A percentile compares a stretch with the other conserved stretches of the same genome.
Conservation (phyloP, 2,888 invertebrate genomes). For the Scotopteryx bipunctaria region DNA sequence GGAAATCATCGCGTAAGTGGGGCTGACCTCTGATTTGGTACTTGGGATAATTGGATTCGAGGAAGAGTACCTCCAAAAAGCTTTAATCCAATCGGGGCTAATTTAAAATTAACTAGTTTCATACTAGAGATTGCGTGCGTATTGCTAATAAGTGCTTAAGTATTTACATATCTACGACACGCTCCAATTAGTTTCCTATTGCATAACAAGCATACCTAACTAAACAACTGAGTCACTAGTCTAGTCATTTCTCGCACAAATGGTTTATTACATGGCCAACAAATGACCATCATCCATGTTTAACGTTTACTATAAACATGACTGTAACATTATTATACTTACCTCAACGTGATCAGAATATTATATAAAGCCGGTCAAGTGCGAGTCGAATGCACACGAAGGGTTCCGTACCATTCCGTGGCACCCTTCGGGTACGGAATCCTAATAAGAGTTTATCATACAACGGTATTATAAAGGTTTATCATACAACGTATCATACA, state of each 20-base stretch:
- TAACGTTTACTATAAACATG: background rate
- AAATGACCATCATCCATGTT: background rate
- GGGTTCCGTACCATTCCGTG: too few species aligned
- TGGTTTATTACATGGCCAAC: background rate
- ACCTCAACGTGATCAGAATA: too few species aligned
- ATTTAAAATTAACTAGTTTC: slow-evolving; percentile 6
- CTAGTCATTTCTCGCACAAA: background rate
- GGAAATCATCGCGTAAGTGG: background rate
- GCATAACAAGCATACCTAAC: background rate
- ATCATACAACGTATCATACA: too few species aligned
- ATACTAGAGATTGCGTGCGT: background rate
- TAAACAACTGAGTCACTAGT: background rate
- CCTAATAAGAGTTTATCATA: too few species aligned
- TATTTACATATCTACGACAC: slow-evolving; percentile 1
- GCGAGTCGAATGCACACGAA: too few species aligned
- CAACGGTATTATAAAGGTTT: too few species aligned
- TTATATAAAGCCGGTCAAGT: too few species aligned
- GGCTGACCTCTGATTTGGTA: background rate
- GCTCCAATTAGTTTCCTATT: background rate
- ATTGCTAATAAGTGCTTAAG: too few species aligned
- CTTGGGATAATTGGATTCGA: background rate
- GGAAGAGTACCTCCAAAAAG: background rate
- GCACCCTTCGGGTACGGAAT: too few species aligned
- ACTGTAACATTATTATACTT: too few species aligned
- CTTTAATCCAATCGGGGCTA: slow-evolving; percentile 4